Base-by-base conservation (phyloP, 2,797 vertebrate species). In the Falco cherrug region DNA sequence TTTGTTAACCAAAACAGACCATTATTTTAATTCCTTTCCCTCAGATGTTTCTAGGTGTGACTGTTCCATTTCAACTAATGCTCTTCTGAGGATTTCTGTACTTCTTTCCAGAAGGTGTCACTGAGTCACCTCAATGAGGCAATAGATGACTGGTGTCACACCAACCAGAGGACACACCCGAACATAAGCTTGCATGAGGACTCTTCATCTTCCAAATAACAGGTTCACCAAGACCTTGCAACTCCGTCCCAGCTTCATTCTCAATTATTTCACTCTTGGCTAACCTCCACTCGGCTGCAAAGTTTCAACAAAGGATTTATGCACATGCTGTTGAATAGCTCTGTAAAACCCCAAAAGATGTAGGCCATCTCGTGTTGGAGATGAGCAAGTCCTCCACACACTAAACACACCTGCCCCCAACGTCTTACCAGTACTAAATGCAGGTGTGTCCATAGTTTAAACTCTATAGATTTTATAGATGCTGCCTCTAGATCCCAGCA, bases 221-320 rank as follows among this genome's bases (percentile, higher is more conserved):
- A 92, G 70, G 94, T 89, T 84, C 51, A 63, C 81, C 82, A 84
- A 92, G 81, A 85, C 89, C 93, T 70, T 33, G 29, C 65, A 82
- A 78, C 39, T 24, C 76, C 31, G 37, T 11, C 61, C 53, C 61
- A 69, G 39, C 85, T 71, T 78, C 54, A 26, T 18, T 56, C 37
- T 45, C 61, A 54, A 28, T 61, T 75, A 81, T 68, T 85, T 93
- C 85, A 77, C 41, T 80, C 76, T n/a, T 53, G 39, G 74, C 88
- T 82, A 59, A 82, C 28, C 43, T 69, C 45, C 43, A 70, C 67
- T 56, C 51, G 60, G 86, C 17, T 15, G 28, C 39, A 63, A 71
- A 48, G 50, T 25, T 75, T 54, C 31, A 88, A 54, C 41, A 61
- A 57, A 84, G 57, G 10, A 48, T 25, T 85, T 57, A 67, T 6